phyloP scores from a whole-genome alignment of 2,888 invertebrate species.

The Syrista parreyssii region DNA sequence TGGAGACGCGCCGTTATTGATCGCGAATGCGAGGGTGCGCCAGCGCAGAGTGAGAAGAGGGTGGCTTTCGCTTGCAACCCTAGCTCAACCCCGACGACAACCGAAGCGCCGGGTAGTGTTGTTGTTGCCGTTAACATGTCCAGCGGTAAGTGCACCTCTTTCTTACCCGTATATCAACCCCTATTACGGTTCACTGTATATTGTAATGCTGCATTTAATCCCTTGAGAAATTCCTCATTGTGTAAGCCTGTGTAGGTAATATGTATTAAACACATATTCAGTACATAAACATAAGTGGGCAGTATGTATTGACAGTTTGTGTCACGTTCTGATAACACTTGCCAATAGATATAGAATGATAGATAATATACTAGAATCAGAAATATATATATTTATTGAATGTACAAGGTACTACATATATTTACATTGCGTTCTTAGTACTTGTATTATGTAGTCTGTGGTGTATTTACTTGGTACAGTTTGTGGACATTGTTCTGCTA shows the following conservation, averaged over 20 bases:
- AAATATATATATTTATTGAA: neutral
- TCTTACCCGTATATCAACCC: neutral
- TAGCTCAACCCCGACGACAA: conserved; percentile 25
- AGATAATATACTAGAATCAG: neutral
- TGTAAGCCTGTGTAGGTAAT: neutral
- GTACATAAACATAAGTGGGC: neutral
- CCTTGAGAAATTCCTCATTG: neutral
- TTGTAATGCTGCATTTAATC: neutral
- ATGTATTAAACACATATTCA: neutral
- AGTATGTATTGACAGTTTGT: neutral
- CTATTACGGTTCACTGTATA: neutral
- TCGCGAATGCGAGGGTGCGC: conserved; percentile 37
- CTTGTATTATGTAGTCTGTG: too few relatives aligned
- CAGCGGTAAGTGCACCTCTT: conserved; percentile 49
- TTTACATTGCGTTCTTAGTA: neutral
- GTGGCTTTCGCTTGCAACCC: conserved; percentile 12
- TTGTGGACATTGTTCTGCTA: neutral
- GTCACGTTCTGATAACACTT: neutral
- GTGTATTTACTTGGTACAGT: neutral
- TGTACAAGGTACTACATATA: neutral
- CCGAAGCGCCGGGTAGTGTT: conserved; percentile 34
- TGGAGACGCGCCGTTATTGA: conserved; percentile 14
- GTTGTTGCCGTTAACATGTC: conserved; percentile 49
- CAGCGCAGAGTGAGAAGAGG: conserved; percentile 36
- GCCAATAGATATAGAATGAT: neutral